Base-by-base conservation (phyloP, 2,888 invertebrate genomes). In the Patella pellucida region DNA sequence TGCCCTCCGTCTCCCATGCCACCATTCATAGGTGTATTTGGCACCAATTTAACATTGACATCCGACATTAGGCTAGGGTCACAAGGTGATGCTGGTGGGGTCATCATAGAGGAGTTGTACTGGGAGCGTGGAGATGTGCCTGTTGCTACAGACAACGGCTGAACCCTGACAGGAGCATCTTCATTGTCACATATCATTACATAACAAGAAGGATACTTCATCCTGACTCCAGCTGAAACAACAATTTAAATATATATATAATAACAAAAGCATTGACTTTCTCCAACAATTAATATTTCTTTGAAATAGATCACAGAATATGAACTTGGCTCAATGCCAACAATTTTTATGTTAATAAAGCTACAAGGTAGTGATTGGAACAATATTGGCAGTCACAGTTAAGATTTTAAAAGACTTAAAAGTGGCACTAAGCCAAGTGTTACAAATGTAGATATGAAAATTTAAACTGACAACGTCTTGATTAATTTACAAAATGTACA, bases 201-300 rank as follows among this genome's bases (percentile, higher is more conserved):
- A 92, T 97, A 99, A 92, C 96, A 95, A 79, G 96, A 94, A 71
- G 99, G 99, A 93, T 99, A 99, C 82, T 96, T 94, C 96, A 99
- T 96, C 90, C 96, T 95, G 79, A 96, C 95, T 72, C 97, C 97
- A 88, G 96, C 97, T 91, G 94, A n/a, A 83, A 81, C 52, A 93
- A 82, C 94, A 71, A 41, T 54, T 23, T 15, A 67, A 0, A 52
- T 11, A 41, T n/a, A 31, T 7, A 15, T 7, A 71, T 54, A 27
- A 52, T 12, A 68, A 41, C 41, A 1, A 41, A 41, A 41, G 7
- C 41, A 41, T 41, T 41, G 41, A 41, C 41, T 41, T 41, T 41
- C 41, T 41, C 41, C 41, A 41, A 41, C 1, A 41, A 41, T 41
- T 9, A 7, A 9, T 41, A 41, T 41, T 41, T 41, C 41, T 41